Base-by-base conservation (phyloP, 2,797 vertebrate genomes). In the Aeoliscus strigatus region DNA sequence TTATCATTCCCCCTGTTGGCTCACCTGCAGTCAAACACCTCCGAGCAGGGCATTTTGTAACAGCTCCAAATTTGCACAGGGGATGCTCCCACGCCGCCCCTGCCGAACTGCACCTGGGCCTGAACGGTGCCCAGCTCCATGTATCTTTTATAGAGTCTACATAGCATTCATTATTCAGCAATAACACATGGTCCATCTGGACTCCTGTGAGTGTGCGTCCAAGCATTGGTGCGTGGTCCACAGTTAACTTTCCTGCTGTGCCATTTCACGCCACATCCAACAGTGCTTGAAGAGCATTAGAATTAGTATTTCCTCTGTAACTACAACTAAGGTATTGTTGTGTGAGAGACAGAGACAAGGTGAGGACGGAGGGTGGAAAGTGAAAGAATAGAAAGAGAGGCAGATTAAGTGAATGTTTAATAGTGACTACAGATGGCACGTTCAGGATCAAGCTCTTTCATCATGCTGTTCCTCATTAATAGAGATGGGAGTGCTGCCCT, bases 101-200 rank as follows among this genome's bases (percentile, higher is more conserved):
- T 32, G 54, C 34, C 25, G 30, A 70, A 66, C 67, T 67, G 51
- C 66, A 54, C n/a, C 29, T 28, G 60, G 52, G 49, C 49, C 58
- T 45, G 49, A 54, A 60, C 29, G 61, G 37, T 69, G 68, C 66
- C 61, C 62, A 50, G 60, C 73, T 70, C 57, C 77, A 86, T 88
- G 74, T 86, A 85, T 88, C 82, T 88, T 89, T 88, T 69, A 88
- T 87, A 67, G 73, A 73, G 80, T 88, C 86, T 86, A 88, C 80
- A 85, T 71, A 77, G 73, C 68, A 87, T 89, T 62, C 81, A 88
- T 87, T 86, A 89, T 89, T 88, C 83, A 89, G 69, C 62, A 79
- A 81, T 79, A 86, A 88, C 84, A 84, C 83, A 65, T 15, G 41
- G 66, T 47, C 75, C 82, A 83, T 80, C 76, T 82, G 80, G 75